Conservation (phyloP, 2,888 invertebrate species). For the Furcula furcula region DNA sequence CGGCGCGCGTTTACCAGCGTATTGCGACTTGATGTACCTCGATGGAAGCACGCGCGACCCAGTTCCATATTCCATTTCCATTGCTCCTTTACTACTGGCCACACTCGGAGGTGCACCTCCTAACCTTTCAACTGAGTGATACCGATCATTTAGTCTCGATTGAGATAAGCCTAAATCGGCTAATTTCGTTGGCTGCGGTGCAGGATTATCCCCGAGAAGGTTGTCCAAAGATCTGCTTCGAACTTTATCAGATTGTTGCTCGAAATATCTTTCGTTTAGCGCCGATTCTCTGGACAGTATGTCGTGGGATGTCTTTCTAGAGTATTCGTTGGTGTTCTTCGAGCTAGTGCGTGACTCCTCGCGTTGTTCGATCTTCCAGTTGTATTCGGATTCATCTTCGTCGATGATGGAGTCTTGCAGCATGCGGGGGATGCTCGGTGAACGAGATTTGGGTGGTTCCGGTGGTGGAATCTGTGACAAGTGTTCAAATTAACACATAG, state of each 20-base stretch:
- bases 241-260: slow-evolving; percentile 86
- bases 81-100: slow-evolving; percentile 79
- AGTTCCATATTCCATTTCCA: slow-evolving; percentile 86
- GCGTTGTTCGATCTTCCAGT: slow-evolving; percentile 64
- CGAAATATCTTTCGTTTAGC: slow-evolving; percentile 94
- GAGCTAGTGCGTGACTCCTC: slow-evolving; percentile 24
- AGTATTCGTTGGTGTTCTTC: slow-evolving; percentile 50
- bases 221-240: slow-evolving; percentile 91
- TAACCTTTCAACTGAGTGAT: slow-evolving; percentile 91
- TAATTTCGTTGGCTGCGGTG: slow-evolving; percentile 83
- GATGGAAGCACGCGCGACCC: slow-evolving; percentile 81
- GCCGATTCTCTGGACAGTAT: slow-evolving; percentile 91
- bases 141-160: slow-evolving; percentile 93
- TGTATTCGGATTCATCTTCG: slow-evolving; percentile 67
- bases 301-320: slow-evolving; percentile 88
- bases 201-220: slow-evolving; percentile 85
- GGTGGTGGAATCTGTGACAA: slow-evolving; percentile 83
- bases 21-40: slow-evolving; percentile 92
- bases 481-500: not conserved
- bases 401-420: slow-evolving; percentile 71
- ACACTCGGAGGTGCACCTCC: slow-evolving; percentile 84
- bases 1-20: slow-evolving; percentile 89
- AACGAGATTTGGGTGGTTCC: slow-evolving; percentile 83
- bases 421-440: slow-evolving; percentile 72
- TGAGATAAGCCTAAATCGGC: slow-evolving; percentile 91